These are phyloP conservation scores for Schizaphis graminum DNA, from an alignment of 2,888 invertebrate genomes.

Conservation along the genomic window DNA sequence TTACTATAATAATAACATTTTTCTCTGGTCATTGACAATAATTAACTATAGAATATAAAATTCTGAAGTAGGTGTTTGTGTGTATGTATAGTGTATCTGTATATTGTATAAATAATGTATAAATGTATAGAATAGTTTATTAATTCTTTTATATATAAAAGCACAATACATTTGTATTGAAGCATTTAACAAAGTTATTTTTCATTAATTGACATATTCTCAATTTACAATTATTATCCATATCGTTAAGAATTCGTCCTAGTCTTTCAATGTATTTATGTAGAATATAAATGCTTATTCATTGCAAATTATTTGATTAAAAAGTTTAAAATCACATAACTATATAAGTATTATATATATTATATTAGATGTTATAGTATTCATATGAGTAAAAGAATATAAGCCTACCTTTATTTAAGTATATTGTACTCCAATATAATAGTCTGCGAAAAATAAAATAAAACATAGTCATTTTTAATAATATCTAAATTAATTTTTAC, in stretches of 20 bases:
- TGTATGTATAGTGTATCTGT: not conserved
- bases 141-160: not conserved
- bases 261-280: not conserved
- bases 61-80: not conserved
- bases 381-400: not conserved
- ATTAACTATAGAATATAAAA: not conserved
- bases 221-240: not conserved
- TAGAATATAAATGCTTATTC: not conserved
- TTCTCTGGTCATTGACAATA: not conserved
- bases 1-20: not conserved
- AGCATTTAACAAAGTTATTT: not conserved
- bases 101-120: too few relatives aligned
- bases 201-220: not conserved
- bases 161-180: not conserved
- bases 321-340: not conserved
- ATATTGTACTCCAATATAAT: not conserved
- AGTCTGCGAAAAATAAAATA: not conserved
- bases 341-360: not conserved
- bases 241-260: not conserved
- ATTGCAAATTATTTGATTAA: not conserved
- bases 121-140: too few relatives aligned
- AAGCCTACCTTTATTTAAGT: not conserved
- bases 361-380: not conserved
- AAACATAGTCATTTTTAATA: not conserved
- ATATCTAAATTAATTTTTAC: not conserved